Conservation (phyloP, 2,797 vertebrate genomes). For the Megaceryle alcyon region DNA sequence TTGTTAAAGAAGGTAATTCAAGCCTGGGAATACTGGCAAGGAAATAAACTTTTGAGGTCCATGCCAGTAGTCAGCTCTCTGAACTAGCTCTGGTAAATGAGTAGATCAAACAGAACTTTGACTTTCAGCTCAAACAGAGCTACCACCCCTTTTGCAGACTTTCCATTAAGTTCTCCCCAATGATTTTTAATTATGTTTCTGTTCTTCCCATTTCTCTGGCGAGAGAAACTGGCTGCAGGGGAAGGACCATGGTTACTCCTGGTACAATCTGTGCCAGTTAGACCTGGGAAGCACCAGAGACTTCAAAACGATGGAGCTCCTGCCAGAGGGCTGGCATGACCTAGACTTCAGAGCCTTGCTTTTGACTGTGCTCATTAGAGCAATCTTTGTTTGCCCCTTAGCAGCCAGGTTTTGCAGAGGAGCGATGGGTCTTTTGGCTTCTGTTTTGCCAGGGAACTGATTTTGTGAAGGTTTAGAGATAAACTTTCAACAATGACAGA, state of each 20-base stretch:
- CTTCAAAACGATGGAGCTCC: neutral
- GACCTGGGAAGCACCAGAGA: neutral
- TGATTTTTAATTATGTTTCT: constrained; percentile 15
- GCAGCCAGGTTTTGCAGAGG: neutral
- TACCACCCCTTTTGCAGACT: neutral
- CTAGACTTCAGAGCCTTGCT: neutral
- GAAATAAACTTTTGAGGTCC: constrained; percentile 32
- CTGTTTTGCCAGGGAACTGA: neutral
- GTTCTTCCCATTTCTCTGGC: neutral
- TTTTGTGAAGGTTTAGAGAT: neutral
- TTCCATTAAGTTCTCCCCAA: neutral
- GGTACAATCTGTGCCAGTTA: neutral
- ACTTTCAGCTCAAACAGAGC: neutral
- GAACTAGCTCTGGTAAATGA: constrained; percentile 6
- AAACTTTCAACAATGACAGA: neutral
- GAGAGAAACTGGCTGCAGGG: neutral
- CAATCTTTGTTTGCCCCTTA: neutral
- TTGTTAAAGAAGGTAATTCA: neutral
- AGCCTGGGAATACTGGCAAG: neutral
- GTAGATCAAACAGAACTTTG: constrained; percentile 30
- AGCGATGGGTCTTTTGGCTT: neutral
- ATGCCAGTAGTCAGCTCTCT: constrained; percentile 13
- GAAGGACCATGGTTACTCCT: neutral
- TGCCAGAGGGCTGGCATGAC: neutral
- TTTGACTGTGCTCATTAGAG: neutral